These are phyloP conservation scores for Bujurquina vittata DNA, from an alignment of 2,113 vertebrate genomes.

Conservation along the genomic window DNA sequence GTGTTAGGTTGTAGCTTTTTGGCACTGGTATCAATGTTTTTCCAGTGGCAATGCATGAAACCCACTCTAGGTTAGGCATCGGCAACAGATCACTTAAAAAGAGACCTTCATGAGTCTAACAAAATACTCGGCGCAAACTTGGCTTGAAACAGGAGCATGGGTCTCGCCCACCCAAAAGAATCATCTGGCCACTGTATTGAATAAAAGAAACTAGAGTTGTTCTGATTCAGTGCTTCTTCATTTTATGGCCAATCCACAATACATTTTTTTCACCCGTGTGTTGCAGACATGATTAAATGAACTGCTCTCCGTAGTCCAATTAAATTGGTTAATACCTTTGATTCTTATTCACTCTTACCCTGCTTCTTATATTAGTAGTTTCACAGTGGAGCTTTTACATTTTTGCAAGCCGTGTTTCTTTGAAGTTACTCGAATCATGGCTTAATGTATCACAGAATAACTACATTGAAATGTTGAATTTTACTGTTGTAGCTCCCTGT, in stretches of 20 bases:
- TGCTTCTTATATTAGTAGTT: background rate
- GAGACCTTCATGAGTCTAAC: background rate
- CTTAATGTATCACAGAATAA: background rate
- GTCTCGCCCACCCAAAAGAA: background rate
- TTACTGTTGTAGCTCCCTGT: background rate
- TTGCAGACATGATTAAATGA: background rate
- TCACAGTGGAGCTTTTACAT: background rate
- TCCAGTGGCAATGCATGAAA: background rate
- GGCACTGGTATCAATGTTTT: background rate
- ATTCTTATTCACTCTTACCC: background rate
- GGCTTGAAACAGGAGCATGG: background rate
- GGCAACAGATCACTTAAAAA: background rate
- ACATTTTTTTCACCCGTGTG: background rate
- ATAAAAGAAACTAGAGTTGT: background rate
- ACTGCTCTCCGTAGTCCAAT: background rate
- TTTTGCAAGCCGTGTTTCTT: slow-evolving; percentile 1
- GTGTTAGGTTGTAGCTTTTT: background rate
- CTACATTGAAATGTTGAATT: background rate
- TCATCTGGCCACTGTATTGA: background rate
- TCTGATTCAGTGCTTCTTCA: background rate
- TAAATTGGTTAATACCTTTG: background rate
- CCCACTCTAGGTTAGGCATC: background rate
- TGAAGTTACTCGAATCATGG: background rate
- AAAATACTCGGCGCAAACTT: background rate
- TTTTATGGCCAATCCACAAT: background rate